Evolutionary conservation across 2,888 invertebrate species (phyloP), one percentile per base, ranked within the genome.

Genomic region (Cheilosia urbana): DNA sequence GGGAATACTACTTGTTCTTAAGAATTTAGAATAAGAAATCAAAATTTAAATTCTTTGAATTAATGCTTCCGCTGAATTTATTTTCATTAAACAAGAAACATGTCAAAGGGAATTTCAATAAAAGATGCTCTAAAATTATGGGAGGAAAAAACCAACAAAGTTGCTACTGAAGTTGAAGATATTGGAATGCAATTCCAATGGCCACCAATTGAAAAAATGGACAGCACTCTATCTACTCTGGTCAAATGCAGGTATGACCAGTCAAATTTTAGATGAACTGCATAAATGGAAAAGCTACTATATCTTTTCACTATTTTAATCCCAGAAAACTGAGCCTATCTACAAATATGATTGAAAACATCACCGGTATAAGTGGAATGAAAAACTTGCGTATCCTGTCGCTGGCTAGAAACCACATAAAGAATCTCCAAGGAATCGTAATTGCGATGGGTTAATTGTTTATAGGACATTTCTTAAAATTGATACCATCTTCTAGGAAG

Each of bases 151-250:
- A 95, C 94, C 0, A 95, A 94, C 49, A 93, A 94, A 88, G 94
- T 95, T 60, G 94, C 96, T 0, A 93, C 93, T 0, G 95, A 95
- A 87, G 95, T 96, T 1, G 94, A 93, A 6, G 96, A 97, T 88
- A 95, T 99, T 1, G 95, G 95, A 81, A 93, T 99, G 57, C 96
- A 95, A 87, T 98, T 98, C 89, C 96, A 97, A 90, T 97, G 96
- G 94, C 98, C 98, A 0, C 97, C 98, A 0, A 97, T 99, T 71
- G 98, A 98, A 90, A 98, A 97, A 93, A 98, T 99, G 97, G 98
- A 99, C 90, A 96, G 95, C 78, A 95, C 96, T 1, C 93, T 98
- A 27, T 94, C 96, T 0, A 94, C 94, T 1, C 93, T 98, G 4
- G 92, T 93, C 2, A 95, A 94, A 87, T 98, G 98, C 94, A 95